Evolutionary conservation across 2,888 invertebrate species (phyloP).

Genomic region (Carpatolechia fugitivella): DNA sequence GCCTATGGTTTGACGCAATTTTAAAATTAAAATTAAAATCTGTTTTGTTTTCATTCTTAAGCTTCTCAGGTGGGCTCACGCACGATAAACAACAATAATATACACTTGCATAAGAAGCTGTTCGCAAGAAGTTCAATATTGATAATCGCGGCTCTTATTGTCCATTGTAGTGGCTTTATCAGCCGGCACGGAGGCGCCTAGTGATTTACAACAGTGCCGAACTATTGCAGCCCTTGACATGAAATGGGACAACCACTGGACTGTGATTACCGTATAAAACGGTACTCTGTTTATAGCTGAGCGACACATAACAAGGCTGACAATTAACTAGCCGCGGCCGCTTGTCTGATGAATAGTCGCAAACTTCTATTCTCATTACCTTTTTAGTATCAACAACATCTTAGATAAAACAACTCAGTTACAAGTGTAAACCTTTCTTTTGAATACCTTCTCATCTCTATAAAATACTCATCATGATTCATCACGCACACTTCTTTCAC

Average conservation of each 20-base stretch:
- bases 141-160: constrained; percentile 21
- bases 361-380: constrained; percentile 2
- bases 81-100: neutral
- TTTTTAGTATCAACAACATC: neutral
- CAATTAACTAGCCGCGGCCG: constrained; percentile 15
- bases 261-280: constrained; percentile 30
- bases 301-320: constrained; percentile 19
- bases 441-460: neutral
- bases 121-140: neutral
- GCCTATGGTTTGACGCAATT: neutral
- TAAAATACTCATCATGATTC: constrained; percentile 12
- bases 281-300: constrained; percentile 28
- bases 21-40: neutral
- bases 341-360: neutral
- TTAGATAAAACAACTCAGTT: neutral
- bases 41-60: too few species aligned
- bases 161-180: constrained; percentile 22
- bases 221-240: constrained; percentile 44
- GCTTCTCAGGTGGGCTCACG: constrained; percentile 1
- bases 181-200: constrained; percentile 43
- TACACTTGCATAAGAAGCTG: neutral
- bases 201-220: constrained; percentile 64
- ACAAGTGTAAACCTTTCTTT: neutral
- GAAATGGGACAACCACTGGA: constrained; percentile 30
- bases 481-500: constrained; percentile 15